Evolutionary conservation across 2,888 invertebrate species (phyloP).

Genomic region (Penaeus monodon): DNA sequence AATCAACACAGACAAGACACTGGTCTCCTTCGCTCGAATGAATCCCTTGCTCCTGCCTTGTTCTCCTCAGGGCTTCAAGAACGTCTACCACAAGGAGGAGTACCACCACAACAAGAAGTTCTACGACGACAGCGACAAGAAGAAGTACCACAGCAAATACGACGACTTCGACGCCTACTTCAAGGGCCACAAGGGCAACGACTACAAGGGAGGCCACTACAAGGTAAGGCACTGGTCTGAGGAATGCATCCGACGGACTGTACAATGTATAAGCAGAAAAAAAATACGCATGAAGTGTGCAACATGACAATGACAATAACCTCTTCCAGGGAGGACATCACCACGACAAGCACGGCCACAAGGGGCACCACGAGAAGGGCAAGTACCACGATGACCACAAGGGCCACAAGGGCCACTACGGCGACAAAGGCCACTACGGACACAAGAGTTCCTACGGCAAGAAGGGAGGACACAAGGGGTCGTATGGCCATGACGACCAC

Average conservation of each 20-base stretch:
- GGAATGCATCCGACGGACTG: too few species aligned
- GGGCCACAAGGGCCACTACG: slow-evolving; percentile 74
- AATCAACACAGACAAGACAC: too few species aligned
- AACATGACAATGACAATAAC: background rate
- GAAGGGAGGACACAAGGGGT: slow-evolving; percentile 53
- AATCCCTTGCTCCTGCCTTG: background rate
- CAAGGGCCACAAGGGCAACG: slow-evolving; percentile 82
- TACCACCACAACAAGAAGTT: slow-evolving; percentile 83
- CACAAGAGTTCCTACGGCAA: slow-evolving; percentile 68
- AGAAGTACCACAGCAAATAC: slow-evolving; percentile 83
- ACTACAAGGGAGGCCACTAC: slow-evolving; percentile 72
- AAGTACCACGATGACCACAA: slow-evolving; percentile 66
- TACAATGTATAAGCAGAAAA: too few species aligned
- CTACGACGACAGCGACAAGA: slow-evolving; percentile 83
- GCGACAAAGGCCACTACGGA: slow-evolving; percentile 75
- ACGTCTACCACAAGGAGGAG: slow-evolving; percentile 85
- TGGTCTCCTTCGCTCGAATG: too few species aligned
- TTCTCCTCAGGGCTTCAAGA: slow-evolving; percentile 79
- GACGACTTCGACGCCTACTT: slow-evolving; percentile 81
- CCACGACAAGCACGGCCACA: slow-evolving; percentile 69
- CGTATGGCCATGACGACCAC: slow-evolving; percentile 32
- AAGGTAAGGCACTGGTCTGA: slow-evolving; percentile 38
- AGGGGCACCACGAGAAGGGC: slow-evolving; percentile 83
- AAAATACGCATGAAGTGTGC: too few species aligned
- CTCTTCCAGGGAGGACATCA: slow-evolving; percentile 63